Percentiles rank a stretch among this genome's conserved stretches.
Evolutionary conservation across 2,113 vertebrate species (phyloP).

Genomic region (Capreolus pygargus): DNA sequence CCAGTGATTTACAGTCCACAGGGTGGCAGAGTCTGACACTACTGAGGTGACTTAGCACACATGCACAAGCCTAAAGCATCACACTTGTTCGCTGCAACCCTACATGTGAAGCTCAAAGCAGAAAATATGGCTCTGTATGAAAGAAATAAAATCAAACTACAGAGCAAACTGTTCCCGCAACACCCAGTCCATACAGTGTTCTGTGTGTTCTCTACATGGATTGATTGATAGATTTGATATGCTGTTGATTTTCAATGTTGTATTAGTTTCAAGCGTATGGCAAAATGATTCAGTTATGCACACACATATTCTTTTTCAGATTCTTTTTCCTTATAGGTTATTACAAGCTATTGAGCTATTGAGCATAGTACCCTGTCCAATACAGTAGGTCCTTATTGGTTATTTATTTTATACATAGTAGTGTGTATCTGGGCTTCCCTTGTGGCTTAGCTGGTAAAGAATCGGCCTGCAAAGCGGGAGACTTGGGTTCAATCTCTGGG

Average conservation of each 20-base stretch:
- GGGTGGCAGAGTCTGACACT: neutral
- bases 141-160: neutral
- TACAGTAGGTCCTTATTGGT: neutral
- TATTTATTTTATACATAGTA: neutral
- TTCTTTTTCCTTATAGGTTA: neutral
- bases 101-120: neutral
- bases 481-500: neutral
- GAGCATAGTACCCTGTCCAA: neutral
- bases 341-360: neutral
- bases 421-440: neutral
- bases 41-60: neutral
- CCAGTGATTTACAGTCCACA: neutral
- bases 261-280: neutral
- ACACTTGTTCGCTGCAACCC: constrained; percentile 52
- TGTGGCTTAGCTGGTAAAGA: neutral
- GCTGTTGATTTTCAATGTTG: neutral
- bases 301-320: neutral
- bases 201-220: neutral
- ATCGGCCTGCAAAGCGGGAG: accelerated
- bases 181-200: neutral
- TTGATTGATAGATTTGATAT: neutral
- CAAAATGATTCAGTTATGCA: neutral
- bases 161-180: neutral
- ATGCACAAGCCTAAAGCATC: neutral
- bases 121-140: constrained; percentile 27